phyloP scores from a whole-genome alignment of 1,140 invertebrate genomes.

The Drosophila erecta region DNA sequence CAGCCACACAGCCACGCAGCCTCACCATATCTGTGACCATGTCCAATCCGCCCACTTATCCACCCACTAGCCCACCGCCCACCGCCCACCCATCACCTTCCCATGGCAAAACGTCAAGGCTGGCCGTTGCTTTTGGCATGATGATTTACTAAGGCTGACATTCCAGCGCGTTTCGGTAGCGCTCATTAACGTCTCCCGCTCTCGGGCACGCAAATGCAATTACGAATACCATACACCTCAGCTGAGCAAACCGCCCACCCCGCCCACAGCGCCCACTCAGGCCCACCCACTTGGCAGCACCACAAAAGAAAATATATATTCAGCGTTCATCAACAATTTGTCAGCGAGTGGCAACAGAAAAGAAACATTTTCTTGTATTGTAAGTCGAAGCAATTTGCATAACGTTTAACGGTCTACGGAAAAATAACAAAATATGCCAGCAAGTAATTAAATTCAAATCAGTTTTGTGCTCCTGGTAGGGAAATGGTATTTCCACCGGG shows the following conservation, averaged over 20 bases:
- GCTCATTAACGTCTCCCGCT: conserved; percentile 64
- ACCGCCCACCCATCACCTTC: conserved; percentile 2
- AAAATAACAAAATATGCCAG: conserved; percentile 47
- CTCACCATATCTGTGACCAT: conserved; percentile 29
- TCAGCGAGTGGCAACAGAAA: conserved; percentile 64
- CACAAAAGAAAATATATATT: conserved; percentile 57
- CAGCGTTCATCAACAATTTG: conserved; percentile 81
- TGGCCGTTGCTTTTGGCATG: conserved; percentile 60
- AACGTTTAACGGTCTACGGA: conserved; percentile 66
- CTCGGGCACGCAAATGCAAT: conserved; percentile 47
- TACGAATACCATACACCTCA: conserved; percentile 13
- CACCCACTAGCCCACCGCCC: not conserved
- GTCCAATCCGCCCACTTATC: conserved; percentile 2
- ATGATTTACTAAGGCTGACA: conserved; percentile 78
- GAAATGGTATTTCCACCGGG: conserved; percentile 30
- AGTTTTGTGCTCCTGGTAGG: conserved; percentile 45
- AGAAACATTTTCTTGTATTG: conserved; percentile 36
- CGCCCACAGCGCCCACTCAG: not conserved
- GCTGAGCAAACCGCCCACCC: not conserved
- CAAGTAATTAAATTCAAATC: conserved; percentile 79
- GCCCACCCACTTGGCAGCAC: not conserved
- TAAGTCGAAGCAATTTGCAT: conserved; percentile 64
- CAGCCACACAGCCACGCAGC: conserved; percentile 15
- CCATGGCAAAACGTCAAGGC: conserved; percentile 51
- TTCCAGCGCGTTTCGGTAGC: conserved; percentile 59